Evolutionary conservation across 2,888 invertebrate genomes (phyloP), one percentile per base, ranked within the genome.

Genomic region (Phasia obesa): DNA sequence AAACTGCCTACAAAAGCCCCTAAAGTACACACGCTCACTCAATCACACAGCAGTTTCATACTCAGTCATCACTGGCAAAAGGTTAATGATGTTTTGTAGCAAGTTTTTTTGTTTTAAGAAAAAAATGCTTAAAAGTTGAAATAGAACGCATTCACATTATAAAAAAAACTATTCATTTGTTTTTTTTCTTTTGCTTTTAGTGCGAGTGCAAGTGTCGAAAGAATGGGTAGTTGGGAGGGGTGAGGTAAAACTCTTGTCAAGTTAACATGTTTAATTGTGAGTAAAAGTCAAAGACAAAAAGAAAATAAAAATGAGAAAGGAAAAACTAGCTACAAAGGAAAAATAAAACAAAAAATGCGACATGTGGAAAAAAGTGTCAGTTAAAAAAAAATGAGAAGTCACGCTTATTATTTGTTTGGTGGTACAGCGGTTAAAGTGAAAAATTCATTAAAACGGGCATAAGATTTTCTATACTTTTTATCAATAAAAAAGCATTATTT

Each of bases 241-340:
- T 15, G 15, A 38, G 38, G 35, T 55, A 13, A 67, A 55, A 38
- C 13, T 55, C 42, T 19, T 44, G 27, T 27, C 38, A 42, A 44
- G 25, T 44, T 55, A 44, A 19, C 27, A 55, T 55, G 55, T 69
- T 69, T 25, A 69, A 69, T 69, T 55, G 55, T 55, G 15, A 27
- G 55, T 27, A 51, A 69, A 69, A 55, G 15, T 38, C 55, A 55
- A 69, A 42, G 15, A 42, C 23, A 25, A 9, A 42, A 27, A 25
- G 23, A 7, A 27, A 27, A 25, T 17, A 7, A 27, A 38, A 19
- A 57, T 7, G 4, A 35, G 3, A 27, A 27, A 4, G 35, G 17
- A n/a, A 13, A 17, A 23, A 57, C 11, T 2, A 31, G 17, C 13
- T 7, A 49, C 23, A 65, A 51, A 38, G 13, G 42, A 60, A 25